These are phyloP conservation scores for Tupiocoris notatus DNA, from an alignment of 2,888 invertebrate genomes.

Conservation along the genomic window DNA sequence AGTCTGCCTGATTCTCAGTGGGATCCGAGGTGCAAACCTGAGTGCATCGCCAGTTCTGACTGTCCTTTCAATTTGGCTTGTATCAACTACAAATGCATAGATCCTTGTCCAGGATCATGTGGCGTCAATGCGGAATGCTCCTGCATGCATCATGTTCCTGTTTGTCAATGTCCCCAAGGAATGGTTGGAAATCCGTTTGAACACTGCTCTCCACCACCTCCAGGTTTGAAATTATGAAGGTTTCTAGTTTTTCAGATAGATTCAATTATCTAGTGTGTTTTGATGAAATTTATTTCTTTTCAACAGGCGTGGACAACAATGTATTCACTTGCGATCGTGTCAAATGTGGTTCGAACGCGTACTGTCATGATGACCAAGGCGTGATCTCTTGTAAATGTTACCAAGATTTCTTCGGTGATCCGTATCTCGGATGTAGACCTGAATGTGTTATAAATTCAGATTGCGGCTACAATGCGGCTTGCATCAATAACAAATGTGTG, in stretches of 20 bases:
- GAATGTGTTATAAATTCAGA: slow-evolving; percentile 81
- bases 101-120: slow-evolving; percentile 78
- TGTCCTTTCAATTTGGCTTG: slow-evolving; percentile 77
- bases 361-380: slow-evolving; percentile 66
- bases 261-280: too few species aligned
- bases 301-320: slow-evolving; percentile 55
- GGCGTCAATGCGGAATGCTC: slow-evolving; percentile 70
- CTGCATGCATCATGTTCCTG: slow-evolving; percentile 70
- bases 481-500: slow-evolving; percentile 73
- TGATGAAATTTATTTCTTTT: too few species aligned
- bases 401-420: slow-evolving; percentile 75
- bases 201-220: slow-evolving; percentile 63
- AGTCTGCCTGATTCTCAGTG: slow-evolving; percentile 65
- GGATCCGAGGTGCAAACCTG: slow-evolving; percentile 75
- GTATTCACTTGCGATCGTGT: slow-evolving; percentile 55
- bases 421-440: slow-evolving; percentile 72
- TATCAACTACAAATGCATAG: slow-evolving; percentile 68
- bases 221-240: slow-evolving; percentile 56
- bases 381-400: slow-evolving; percentile 70
- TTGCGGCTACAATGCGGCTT: slow-evolving; percentile 68
- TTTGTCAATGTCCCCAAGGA: slow-evolving; percentile 68
- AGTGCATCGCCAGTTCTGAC: slow-evolving; percentile 77
- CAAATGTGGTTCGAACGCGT: slow-evolving; percentile 72
- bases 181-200: slow-evolving; percentile 76
- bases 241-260: slow-evolving; percentile 7